Percentiles rank a stretch among this genome's conserved stretches.
These are phyloP conservation scores for Trichechus manatus DNA, from an alignment of 2,113 vertebrate genomes.

Conservation along the genomic window DNA sequence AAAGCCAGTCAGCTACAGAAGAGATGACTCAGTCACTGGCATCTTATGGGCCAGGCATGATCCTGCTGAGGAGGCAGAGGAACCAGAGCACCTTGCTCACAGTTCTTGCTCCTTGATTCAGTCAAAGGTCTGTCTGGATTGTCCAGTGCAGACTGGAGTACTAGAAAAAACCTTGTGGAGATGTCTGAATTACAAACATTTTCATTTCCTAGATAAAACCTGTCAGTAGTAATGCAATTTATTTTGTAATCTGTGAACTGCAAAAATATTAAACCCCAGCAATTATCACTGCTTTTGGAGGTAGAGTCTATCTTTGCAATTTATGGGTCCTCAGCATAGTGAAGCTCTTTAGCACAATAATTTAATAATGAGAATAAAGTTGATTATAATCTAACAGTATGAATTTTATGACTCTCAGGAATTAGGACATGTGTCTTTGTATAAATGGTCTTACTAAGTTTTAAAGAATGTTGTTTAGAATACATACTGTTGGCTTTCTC, in stretches of 20 bases:
- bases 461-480: constrained; percentile 29
- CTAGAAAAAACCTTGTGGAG: not conserved
- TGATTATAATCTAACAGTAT: constrained; percentile 54
- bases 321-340: not conserved
- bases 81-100: not conserved
- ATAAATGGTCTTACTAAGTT: not conserved
- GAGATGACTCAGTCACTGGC: constrained; percentile 56
- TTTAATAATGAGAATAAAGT: constrained; percentile 16
- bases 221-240: constrained; percentile 22
- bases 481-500: not conserved
- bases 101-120: constrained; percentile 39
- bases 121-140: constrained; percentile 49
- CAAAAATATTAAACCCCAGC: constrained; percentile 43
- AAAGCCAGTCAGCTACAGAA: not conserved
- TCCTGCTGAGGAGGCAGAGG: constrained; percentile 22
- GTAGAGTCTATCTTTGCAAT: constrained; percentile 1
- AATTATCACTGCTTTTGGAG: constrained; percentile 43
- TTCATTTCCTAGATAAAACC: constrained; percentile 14
- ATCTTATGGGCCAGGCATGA: not conserved
- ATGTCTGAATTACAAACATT: constrained; percentile 66
- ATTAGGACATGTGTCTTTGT: constrained; percentile 8
- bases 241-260: constrained; percentile 59
- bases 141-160: not conserved
- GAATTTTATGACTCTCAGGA: constrained; percentile 31
- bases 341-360: constrained; percentile 36